Percentiles rank a stretch among this genome's conserved stretches.
phyloP scores from a whole-genome alignment of 2,113 vertebrate genomes.

The Chloebia gouldiae region DNA sequence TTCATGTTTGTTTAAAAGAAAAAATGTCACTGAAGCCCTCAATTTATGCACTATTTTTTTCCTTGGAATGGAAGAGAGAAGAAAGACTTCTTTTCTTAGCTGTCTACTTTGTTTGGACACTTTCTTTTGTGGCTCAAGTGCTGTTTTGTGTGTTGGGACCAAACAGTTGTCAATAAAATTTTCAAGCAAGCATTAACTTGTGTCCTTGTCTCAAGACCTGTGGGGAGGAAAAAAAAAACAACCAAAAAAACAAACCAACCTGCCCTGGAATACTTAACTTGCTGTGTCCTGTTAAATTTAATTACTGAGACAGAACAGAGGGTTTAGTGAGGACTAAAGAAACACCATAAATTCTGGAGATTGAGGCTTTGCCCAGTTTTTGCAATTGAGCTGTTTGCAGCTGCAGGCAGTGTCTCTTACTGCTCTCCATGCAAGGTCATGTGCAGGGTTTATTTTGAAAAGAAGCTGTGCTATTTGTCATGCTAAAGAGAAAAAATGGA shows the following conservation, averaged over 20 bases:
- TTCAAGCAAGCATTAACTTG: constrained; percentile 85
- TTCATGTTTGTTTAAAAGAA: constrained; percentile 56
- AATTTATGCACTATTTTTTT: constrained; percentile 61
- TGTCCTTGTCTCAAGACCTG: constrained; percentile 6
- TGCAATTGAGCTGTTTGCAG: background rate
- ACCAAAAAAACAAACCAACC: fast-evolving
- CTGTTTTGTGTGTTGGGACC: constrained; percentile 90
- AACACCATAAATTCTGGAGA: background rate
- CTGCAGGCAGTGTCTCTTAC: background rate
- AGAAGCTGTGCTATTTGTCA: background rate
- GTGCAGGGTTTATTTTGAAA: background rate
- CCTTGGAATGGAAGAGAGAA: constrained; percentile 42
- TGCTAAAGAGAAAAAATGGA: background rate
- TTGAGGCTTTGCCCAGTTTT: background rate
- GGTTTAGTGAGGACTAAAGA: background rate
- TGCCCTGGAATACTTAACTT: background rate
- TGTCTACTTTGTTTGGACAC: constrained; percentile 75
- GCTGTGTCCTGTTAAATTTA: background rate
- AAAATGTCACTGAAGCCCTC: constrained; percentile 61
- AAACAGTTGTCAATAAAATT: constrained; percentile 95
- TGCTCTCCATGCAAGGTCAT: background rate
- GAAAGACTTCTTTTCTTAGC: constrained; percentile 61
- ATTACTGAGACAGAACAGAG: background rate
- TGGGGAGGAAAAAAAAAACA: background rate
- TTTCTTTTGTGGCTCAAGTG: constrained; percentile 77